Base-by-base conservation (phyloP, 2,113 vertebrate species). In the Saccopteryx leptura region DNA sequence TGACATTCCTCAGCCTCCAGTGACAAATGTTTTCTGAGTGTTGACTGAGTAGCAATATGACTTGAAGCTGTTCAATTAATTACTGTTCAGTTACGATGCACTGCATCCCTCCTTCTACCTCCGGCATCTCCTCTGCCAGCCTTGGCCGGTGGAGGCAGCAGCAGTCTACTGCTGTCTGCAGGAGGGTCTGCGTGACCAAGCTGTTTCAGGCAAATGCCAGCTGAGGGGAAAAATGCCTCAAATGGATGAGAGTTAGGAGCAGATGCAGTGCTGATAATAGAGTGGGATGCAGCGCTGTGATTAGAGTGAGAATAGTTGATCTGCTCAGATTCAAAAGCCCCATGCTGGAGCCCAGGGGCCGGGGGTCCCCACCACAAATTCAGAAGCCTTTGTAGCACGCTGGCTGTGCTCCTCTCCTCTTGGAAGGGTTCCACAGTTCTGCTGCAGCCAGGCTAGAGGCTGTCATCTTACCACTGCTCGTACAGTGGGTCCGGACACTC, bases 21-120 rank as follows among this genome's bases (percentile, higher is more conserved):
- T 69, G 93, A 91, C 80, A 94, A 79, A 86, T 58, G 93, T 78
- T 93, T 96, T 95, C 65, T 91, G 87, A 82, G 72, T 88, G 85
- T 81, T 80, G 92, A 60, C 74, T 65, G 46, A 88, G 75, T 23
- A 76, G 83, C 61, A 95, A 52, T 68, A 78, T 95, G 95, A 89
- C 71, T 94, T 33, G 96, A 97, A 90, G 56, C 96, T 78, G 92
- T 91, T 76, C 76, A n/a, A 39, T 65, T 88, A 89, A 96, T 97
- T 91, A 95, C 93, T 19, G 80, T 60, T 87, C 68, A 75, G 4
- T 92, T 39, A 52, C 63, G 93, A 56, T 26, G 33, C 2, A 23
- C 85, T 9, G 92, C 28, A 14, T n/a, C 88, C 50, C 21, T 31
- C 72, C 61, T 31, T 9, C 48, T 39, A 2, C 84, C 68, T 75